Conservation (phyloP, 2,113 vertebrate species). For the Camelus bactrianus region DNA sequence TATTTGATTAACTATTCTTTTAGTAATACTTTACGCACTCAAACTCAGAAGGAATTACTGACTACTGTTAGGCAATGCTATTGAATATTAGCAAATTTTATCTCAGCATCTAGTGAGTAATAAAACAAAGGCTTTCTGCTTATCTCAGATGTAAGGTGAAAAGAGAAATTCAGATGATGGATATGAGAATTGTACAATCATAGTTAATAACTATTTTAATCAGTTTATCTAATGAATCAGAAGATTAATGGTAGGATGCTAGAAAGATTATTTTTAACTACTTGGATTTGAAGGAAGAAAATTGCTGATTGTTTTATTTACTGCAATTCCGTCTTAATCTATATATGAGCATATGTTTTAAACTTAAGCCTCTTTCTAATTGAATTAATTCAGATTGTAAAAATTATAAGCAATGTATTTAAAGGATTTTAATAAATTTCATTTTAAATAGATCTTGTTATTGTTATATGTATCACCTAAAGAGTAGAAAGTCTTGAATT, state of each 20-base stretch:
- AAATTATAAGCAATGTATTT: not conserved
- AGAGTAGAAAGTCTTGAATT: not conserved
- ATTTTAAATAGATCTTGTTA: not conserved
- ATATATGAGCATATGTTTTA: not conserved
- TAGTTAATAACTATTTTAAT: not conserved
- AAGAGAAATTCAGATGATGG: not conserved
- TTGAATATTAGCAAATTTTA: not conserved
- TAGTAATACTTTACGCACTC: not conserved
- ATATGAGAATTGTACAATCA: not conserved
- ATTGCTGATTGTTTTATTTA: not conserved
- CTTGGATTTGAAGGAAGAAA: constrained; percentile 4
- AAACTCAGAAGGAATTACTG: not conserved
- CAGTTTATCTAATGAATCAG: not conserved
- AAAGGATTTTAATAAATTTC: not conserved
- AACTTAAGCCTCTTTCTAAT: not conserved
- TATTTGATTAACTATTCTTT: not conserved
- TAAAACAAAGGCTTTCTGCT: not conserved
- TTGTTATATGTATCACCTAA: not conserved
- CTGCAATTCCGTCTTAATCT: not conserved
- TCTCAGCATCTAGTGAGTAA: not conserved
- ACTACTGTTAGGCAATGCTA: not conserved
- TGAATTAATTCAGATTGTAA: constrained; percentile 20
- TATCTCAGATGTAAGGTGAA: not conserved
- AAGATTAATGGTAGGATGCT: not conserved
- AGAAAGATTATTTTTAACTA: not conserved